These are phyloP conservation scores for Heliconius congener DNA, from an alignment of 1,140 invertebrate genomes.

Conservation along the genomic window DNA sequence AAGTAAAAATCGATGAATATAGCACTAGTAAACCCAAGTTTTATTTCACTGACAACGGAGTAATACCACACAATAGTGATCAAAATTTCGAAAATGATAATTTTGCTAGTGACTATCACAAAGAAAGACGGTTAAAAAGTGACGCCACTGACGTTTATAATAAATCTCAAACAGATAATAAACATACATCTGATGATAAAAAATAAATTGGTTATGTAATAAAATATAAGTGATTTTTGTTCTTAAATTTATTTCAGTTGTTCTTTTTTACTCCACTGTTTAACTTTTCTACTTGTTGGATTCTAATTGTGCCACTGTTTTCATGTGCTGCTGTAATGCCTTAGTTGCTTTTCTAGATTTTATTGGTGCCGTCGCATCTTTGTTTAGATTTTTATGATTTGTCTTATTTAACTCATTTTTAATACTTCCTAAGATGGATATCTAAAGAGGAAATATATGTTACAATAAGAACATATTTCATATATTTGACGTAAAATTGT, in stretches of 20 bases:
- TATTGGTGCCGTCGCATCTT: constrained; percentile 43
- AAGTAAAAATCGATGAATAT: constrained; percentile 36
- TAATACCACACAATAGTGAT: constrained; percentile 26
- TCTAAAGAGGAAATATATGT: constrained; percentile 38
- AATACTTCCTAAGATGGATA: constrained; percentile 59
- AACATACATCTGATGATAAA: constrained; percentile 15
- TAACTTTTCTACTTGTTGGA: neutral
- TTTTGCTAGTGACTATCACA: constrained; percentile 30
- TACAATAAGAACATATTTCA: constrained; percentile 7
- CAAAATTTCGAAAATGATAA: constrained; percentile 20
- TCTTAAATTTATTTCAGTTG: constrained; percentile 19
- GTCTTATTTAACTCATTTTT: constrained; percentile 54
- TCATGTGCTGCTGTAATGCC: constrained; percentile 64
- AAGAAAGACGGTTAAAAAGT: constrained; percentile 20
- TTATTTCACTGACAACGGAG: constrained; percentile 33
- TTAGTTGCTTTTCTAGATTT: constrained; percentile 70
- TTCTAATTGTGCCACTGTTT: constrained; percentile 64
- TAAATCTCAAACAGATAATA: constrained; percentile 16
- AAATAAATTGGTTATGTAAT: constrained; percentile 14
- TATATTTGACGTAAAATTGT: neutral
- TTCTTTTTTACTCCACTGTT: neutral
- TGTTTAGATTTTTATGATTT: constrained; percentile 35
- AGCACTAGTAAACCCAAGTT: constrained; percentile 34
- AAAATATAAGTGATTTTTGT: constrained; percentile 19
- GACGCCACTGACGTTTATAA: neutral